Evolutionary conservation across 1,140 invertebrate genomes (phyloP), one percentile per base, ranked within the genome.

Genomic region (Drosophila varians): DNA sequence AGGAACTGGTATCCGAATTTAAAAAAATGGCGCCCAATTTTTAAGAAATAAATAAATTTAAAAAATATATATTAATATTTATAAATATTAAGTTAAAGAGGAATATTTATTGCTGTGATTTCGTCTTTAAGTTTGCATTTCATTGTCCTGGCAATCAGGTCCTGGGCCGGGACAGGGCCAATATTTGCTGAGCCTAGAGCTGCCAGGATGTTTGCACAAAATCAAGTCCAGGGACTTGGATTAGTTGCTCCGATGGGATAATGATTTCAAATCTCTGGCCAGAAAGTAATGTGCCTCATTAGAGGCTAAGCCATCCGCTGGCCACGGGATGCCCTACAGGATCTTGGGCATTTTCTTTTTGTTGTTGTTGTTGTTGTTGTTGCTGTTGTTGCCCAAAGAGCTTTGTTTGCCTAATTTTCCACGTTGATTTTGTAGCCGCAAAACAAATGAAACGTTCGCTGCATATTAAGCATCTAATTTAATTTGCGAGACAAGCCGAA

Each of bases 401-500:
- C 38, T 68, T 88, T 88, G 82, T 77, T 87, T 86, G 80, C 80
- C 76, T 86, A 86, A 87, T 87, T 87, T 87, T 87, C 80, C 77
- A 87, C 82, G 83, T 88, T 87, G 82, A 87, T 87, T 87, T 87
- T 87, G 83, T 87, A 87, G 83, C 83, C 82, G 82, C 82, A 88
- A 87, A 87, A 78, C 82, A 87, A 87, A 87, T 87, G 82, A 83
- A 89, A 87, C 82, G 83, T 55, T 83, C 55, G 78, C 74, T 78
- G 82, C 82, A 87, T 87, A 87, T 88, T 87, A 87, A 87, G 83
- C 83, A 72, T 82, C 83, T 87, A 88, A 87, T 88, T 88, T 87
- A 83, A 87, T 87, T 86, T 86, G 52, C 47, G 58, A 61, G 47
- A 68, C 57, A 55, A 68, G 25, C 62, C 26, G 12, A 51, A 43